Base-by-base conservation (phyloP, 2,113 vertebrate species). In the Sapayoa aenigma region DNA sequence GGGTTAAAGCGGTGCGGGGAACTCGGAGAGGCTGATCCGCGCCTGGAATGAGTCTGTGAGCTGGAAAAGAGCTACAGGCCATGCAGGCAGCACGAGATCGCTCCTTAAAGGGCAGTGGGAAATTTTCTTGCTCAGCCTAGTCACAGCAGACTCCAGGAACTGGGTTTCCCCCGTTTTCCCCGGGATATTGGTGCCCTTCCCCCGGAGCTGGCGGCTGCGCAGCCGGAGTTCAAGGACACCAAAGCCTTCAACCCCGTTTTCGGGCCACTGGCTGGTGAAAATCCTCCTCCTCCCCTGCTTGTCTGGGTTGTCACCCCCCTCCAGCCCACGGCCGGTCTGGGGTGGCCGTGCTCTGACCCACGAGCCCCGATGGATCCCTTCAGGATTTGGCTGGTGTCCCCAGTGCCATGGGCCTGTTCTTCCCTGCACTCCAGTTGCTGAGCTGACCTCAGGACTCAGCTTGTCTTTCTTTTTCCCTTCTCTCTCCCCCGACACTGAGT, bases 121-220 rank as follows among this genome's bases (percentile, higher is more conserved):
- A 2, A 9, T 33, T 16, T 1, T 23, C 53, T 3, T 5, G 46
- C 1, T 4, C 37, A 0, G 24, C 25, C 41, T 0, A 1, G 49
- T 60, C 62, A 1, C 5, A 4, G 2, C 76, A 18, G 6, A 4
- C 58, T 46, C 14, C 31, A 49, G 67, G 58, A 35, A 20, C 5
- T 58, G 91, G 94, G 76, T 30, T 92, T 92, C 42, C 89, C 74
- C 31, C 28, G 4, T 39, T 47, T 35, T 4, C 72, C 39, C 31
- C 24, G 6, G 93, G 79, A 12, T 4, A 2, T 69, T 27, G 0
- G 6, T 20, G 4, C 17, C 23, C 66, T 69, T n/a, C 44, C 68
- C 11, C 5, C 1, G 5, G 76, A 35, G 63, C 92, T 46, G 52
- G 58, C 3, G 20, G 35, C 63, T 4, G 58, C 6, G 1, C 63